Evolutionary conservation across 2,797 vertebrate species (phyloP).

Genomic region (Cottoperca gobio): DNA sequence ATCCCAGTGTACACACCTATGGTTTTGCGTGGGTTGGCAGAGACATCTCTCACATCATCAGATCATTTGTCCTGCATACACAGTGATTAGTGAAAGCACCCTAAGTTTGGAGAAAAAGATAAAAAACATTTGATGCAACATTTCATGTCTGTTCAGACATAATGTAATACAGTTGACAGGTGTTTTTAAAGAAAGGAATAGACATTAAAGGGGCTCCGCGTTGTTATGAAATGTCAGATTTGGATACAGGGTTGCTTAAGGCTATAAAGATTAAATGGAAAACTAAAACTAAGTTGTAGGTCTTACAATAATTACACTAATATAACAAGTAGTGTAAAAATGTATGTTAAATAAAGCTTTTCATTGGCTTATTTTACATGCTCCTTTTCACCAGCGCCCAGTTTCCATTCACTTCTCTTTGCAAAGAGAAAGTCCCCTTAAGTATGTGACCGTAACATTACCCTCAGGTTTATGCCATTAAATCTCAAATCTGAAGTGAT

Average conservation of each 20-base stretch:
- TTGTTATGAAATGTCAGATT: slow-evolving; percentile 26
- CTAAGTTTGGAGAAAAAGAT: slow-evolving; percentile 51
- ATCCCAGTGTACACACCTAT: slow-evolving; percentile 81
- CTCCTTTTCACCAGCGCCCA: background rate
- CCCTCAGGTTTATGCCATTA: slow-evolving; percentile 15
- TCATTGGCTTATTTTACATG: background rate
- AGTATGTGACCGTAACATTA: slow-evolving; percentile 20
- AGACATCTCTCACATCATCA: slow-evolving; percentile 76
- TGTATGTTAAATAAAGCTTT: background rate
- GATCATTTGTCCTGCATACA: slow-evolving; percentile 77
- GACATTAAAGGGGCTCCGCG: slow-evolving; percentile 7
- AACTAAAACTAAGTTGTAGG: background rate
- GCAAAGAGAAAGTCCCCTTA: background rate
- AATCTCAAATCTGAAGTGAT: slow-evolving; percentile 10
- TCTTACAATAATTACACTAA: slow-evolving; percentile 1
- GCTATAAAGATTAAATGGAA: slow-evolving; percentile 18
- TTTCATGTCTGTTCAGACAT: slow-evolving; percentile 33
- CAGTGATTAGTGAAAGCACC: slow-evolving; percentile 66
- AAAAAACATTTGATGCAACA: slow-evolving; percentile 48
- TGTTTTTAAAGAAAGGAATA: slow-evolving; percentile 30
- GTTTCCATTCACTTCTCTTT: slow-evolving; percentile 16
- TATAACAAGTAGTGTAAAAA: slow-evolving; percentile 7
- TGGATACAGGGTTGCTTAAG: slow-evolving; percentile 19
- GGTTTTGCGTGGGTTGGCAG: slow-evolving; percentile 83
- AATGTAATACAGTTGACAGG: slow-evolving; percentile 36